Evolutionary conservation across 2,888 invertebrate genomes (phyloP).

Genomic region (Arge pagana): DNA sequence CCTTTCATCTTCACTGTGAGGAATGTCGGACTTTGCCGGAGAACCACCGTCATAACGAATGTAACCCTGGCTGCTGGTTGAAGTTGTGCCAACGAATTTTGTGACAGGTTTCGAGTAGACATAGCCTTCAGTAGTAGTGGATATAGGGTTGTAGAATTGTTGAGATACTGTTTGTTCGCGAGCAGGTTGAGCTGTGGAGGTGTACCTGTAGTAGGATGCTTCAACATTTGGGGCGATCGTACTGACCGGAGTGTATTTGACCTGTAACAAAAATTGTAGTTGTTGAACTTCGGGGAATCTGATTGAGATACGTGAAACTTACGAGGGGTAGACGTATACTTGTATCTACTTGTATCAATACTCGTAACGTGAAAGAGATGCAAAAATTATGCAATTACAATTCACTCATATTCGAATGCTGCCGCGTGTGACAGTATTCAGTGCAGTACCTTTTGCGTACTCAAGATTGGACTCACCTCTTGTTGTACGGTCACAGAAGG

Average conservation of each 20-base stretch:
- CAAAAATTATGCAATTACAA: too few species aligned
- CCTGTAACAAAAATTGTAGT: neutral
- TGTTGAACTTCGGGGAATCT: too few species aligned
- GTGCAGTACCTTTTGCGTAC: too few species aligned
- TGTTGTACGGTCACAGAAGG: constrained; percentile 22
- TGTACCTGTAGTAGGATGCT: constrained; percentile 41
- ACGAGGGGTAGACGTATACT: too few species aligned
- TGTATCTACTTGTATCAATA: too few species aligned
- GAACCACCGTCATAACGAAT: constrained; percentile 28
- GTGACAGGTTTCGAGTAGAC: constrained; percentile 30
- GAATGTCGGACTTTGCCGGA: constrained; percentile 31
- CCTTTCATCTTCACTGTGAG: constrained; percentile 35
- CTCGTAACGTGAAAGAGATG: too few species aligned
- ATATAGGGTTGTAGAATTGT: constrained; percentile 4
- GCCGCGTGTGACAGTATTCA: too few species aligned
- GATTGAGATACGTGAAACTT: too few species aligned
- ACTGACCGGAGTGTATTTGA: constrained; percentile 30
- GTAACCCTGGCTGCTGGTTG: constrained; percentile 21
- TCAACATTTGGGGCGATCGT: constrained; percentile 36
- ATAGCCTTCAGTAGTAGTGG: constrained; percentile 25
- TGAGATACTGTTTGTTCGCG: constrained; percentile 29
- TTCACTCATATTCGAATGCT: too few species aligned
- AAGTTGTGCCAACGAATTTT: constrained; percentile 26
- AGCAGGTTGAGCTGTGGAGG: constrained; percentile 28
- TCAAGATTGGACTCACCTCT: constrained; percentile 21